Percentiles rank a stretch among this genome's conserved stretches.
phyloP scores from a whole-genome alignment of 2,888 invertebrate genomes.

The Escarpia spicata region DNA sequence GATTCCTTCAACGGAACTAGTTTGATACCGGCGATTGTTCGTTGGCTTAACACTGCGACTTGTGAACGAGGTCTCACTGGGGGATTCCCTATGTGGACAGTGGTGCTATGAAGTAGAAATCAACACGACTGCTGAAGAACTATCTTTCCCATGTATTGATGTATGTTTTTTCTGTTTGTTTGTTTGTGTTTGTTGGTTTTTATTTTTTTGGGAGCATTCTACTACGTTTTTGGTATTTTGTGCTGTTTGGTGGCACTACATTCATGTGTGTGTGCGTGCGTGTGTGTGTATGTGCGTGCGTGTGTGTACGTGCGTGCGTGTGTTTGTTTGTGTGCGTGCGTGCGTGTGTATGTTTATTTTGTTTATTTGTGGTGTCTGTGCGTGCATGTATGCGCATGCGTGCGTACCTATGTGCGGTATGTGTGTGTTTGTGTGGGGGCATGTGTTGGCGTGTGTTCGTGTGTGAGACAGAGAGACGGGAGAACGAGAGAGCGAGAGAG shows the following conservation, averaged over 20 bases:
- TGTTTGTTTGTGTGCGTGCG: not conserved
- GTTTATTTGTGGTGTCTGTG: too few relatives aligned
- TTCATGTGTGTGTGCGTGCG: too few relatives aligned
- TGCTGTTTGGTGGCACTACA: too few relatives aligned
- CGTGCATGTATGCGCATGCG: too few relatives aligned
- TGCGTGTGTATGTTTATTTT: not conserved
- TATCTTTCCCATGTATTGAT: too few relatives aligned
- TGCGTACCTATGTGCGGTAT: too few relatives aligned
- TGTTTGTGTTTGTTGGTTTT: not conserved
- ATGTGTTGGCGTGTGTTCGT: too few relatives aligned
- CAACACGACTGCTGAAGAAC: not conserved
- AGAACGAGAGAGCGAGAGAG: not conserved
- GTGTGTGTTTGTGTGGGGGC: too few relatives aligned
- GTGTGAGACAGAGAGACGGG: too few relatives aligned
- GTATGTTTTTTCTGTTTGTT: too few relatives aligned
- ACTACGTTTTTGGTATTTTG: not conserved
- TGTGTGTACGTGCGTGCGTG: not conserved
- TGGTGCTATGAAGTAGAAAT: not conserved
- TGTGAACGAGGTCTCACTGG: not conserved
- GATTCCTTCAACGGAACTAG: not conserved
- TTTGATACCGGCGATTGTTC: not conserved
- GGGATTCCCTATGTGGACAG: not conserved
- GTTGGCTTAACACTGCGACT: not conserved
- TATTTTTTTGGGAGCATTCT: not conserved
- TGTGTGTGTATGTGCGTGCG: not conserved